phyloP scores from a whole-genome alignment of 2,797 vertebrate species.

The Pipistrellus nathusii region DNA sequence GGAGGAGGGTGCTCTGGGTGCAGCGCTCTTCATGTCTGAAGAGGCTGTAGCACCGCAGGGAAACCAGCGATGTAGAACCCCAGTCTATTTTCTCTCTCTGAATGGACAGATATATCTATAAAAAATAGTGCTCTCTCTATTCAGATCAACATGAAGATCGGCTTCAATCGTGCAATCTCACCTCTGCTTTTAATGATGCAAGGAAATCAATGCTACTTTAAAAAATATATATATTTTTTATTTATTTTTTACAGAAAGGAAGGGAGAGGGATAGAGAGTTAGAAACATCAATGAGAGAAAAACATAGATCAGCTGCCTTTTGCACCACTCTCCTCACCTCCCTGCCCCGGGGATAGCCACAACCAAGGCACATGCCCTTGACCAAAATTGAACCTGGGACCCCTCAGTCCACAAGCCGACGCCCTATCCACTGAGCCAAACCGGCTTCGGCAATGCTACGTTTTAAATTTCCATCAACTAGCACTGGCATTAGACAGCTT shows the following conservation, averaged over 20 bases:
- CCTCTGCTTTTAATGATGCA: constrained; percentile 4
- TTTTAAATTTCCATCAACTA: neutral
- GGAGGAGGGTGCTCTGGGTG: constrained; percentile 15
- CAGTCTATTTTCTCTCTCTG: neutral
- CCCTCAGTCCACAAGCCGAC: no score
- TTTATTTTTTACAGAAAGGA: no score
- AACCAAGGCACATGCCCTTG: no score
- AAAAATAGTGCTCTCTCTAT: neutral
- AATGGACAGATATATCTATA: neutral
- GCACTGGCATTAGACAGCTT: neutral
- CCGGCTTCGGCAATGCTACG: neutral
- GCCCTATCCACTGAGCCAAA: no score
- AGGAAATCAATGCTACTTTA: neutral
- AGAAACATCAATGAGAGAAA: no score
- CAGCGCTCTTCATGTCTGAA: constrained; percentile 45
- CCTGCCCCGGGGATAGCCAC: no score
- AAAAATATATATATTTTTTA: no score
- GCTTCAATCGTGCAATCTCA: neutral
- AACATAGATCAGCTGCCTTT: no score
- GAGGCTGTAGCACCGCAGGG: constrained; percentile 33
- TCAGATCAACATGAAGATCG: neutral
- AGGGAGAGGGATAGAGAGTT: no score
- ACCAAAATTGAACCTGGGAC: no score
- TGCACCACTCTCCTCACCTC: no score
- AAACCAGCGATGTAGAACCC: neutral